Percentiles rank a stretch among this genome's conserved stretches.
Evolutionary conservation across 2,888 invertebrate species (phyloP).

Genomic region (Abrostola triplasia): DNA sequence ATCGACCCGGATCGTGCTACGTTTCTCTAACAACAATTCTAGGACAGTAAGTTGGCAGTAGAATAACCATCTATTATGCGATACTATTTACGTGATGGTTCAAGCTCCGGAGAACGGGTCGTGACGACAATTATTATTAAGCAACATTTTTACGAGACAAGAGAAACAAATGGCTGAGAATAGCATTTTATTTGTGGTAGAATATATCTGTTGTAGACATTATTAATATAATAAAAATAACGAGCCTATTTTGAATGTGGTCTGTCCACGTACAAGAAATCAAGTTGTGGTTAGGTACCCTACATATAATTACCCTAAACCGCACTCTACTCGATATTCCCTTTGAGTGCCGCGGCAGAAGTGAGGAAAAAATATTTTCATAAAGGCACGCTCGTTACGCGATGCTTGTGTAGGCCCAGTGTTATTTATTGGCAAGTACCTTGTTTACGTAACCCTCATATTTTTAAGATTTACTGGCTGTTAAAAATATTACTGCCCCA

Average conservation of each 20-base stretch:
- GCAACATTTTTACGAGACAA: not conserved
- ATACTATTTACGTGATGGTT: not conserved
- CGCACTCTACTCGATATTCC: conserved; percentile 41
- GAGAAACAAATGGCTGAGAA: no score
- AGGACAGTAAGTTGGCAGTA: conserved; percentile 22
- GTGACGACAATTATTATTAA: not conserved
- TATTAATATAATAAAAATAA: no score
- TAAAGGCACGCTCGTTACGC: conserved; percentile 60
- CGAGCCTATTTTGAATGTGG: conserved; percentile 12
- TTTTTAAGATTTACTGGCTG: conserved; percentile 69
- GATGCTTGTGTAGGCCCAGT: conserved; percentile 53
- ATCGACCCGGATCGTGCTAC: conserved; percentile 40
- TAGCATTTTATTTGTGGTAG: no score
- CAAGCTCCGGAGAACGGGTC: not conserved
- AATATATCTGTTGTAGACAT: no score
- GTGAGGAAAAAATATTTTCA: conserved; percentile 56
- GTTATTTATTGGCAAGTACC: conserved; percentile 69
- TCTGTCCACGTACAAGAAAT: conserved; percentile 38
- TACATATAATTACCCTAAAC: conserved; percentile 33
- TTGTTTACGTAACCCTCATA: conserved; percentile 70
- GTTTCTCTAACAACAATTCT: conserved; percentile 28
- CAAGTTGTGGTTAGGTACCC: conserved; percentile 25
- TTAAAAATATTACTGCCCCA: conserved; percentile 66
- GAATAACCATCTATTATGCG: conserved; percentile 5
- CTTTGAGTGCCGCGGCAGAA: conserved; percentile 41